Base-by-base conservation (phyloP, 2,888 invertebrate species). In the Amphiduros pacificus region DNA sequence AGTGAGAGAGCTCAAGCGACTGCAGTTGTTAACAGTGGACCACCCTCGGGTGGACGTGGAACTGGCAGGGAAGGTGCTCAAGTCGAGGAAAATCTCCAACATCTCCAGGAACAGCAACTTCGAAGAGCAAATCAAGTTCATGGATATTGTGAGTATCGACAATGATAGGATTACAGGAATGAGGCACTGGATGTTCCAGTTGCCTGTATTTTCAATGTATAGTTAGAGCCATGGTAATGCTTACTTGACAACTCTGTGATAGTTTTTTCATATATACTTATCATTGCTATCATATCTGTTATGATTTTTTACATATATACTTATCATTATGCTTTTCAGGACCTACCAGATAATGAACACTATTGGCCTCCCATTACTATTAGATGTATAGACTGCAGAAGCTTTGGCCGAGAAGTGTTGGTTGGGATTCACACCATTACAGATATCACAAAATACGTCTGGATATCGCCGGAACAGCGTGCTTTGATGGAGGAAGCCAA, bases 351-450 rank as follows among this genome's bases (percentile, higher is more conserved):
- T 20, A 68, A 74, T 26, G 58, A 63, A n/a, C 9, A 62, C 17
- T 74, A 61, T 60, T 72, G 70, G 71, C 73, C 73, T 4, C 73
- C 73, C 0, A 55, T 73, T 24, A 72, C 64, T 11, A 72, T 73
- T 48, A 60, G 71, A 1, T 64, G 66, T 52, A 48, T 70, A 28
- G 73, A 73, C 57, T 62, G 63, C 26, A 60, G 73, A 9, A 66
- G 65, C 24, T 73, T 73, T 60, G 73, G 73, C 9, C 60, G 73
- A 14, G 61, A 67, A 17, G 60, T 67, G 6, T 55, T 71, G 20
- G 68, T 72, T 20, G 74, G 74, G 14, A 64, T 60, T 6, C 59
- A 60, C 55, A 67, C 69, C 6, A 60, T 70, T n/a, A 49, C 52
- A 44, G 27, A 65, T 54, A 53, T 61, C 28, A n/a, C 27, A 31